phyloP scores from a whole-genome alignment of 2,113 vertebrate species.

The Lucifuga dentata region DNA sequence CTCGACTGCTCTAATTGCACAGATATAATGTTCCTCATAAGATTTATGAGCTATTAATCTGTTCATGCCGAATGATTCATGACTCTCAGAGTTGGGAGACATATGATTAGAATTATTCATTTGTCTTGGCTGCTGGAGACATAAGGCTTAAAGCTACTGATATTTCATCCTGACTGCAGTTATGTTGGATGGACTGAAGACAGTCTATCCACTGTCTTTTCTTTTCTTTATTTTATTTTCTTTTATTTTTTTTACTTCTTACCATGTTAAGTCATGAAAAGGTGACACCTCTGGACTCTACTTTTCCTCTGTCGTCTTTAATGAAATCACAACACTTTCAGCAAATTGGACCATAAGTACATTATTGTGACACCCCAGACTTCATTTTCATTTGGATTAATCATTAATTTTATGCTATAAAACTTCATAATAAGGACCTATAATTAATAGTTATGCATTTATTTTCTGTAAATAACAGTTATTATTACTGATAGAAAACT shows the following conservation, averaged over 20 bases:
- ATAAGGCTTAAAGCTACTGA: slow-evolving; percentile 58
- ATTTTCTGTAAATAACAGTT: no score
- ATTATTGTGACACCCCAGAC: neutral
- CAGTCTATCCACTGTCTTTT: slow-evolving; percentile 5
- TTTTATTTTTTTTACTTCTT: slow-evolving; percentile 7
- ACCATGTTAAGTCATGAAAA: slow-evolving; percentile 20
- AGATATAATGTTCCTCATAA: slow-evolving; percentile 73
- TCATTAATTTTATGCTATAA: no score
- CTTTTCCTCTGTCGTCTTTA: slow-evolving; percentile 12
- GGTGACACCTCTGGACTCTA: slow-evolving; percentile 24
- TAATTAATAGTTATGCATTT: no score
- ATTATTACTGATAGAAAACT: no score
- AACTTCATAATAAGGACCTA: no score
- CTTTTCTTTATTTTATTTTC: no score
- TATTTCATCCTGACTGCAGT: slow-evolving; percentile 63
- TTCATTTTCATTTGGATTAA: neutral
- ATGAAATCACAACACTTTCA: slow-evolving; percentile 16
- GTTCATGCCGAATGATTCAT: slow-evolving; percentile 75
- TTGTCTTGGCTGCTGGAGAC: slow-evolving; percentile 68
- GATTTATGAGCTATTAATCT: slow-evolving; percentile 80
- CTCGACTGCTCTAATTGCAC: slow-evolving; percentile 70
- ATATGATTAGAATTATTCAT: slow-evolving; percentile 77
- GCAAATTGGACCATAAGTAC: slow-evolving; percentile 1
- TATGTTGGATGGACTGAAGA: slow-evolving; percentile 41
- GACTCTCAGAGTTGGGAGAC: slow-evolving; percentile 71